Percentiles rank a stretch among this genome's conserved stretches.
Conservation (phyloP, 2,113 vertebrate genomes). For the Apodemus sylvaticus region DNA sequence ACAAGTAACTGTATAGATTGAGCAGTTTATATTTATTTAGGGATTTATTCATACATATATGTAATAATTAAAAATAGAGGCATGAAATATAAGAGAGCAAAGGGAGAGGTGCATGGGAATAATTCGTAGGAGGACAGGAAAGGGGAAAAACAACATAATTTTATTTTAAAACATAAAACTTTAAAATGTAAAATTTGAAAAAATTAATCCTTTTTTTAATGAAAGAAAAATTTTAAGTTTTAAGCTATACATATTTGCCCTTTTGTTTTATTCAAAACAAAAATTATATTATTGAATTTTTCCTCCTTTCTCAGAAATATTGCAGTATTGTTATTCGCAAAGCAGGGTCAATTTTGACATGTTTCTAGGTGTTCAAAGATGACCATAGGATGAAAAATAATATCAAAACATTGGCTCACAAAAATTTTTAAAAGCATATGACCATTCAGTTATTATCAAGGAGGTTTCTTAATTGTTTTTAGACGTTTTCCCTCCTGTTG, state of each 20-base stretch:
- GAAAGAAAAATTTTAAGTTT: background rate
- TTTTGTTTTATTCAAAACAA: background rate
- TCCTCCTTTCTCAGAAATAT: constrained; percentile 12
- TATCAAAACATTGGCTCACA: constrained; percentile 26
- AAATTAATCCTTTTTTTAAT: background rate
- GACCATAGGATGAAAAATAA: background rate
- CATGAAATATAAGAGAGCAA: background rate
- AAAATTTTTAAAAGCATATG: constrained; percentile 28
- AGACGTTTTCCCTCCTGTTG: background rate
- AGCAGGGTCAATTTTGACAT: background rate
- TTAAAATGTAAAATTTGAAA: background rate
- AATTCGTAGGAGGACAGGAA: background rate
- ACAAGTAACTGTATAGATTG: background rate
- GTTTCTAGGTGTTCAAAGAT: background rate
- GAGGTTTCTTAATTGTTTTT: background rate
- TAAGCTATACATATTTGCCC: constrained; percentile 7
- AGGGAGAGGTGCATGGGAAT: background rate
- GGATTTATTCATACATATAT: too few species aligned
- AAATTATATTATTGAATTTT: constrained; percentile 8
- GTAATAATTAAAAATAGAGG: background rate
- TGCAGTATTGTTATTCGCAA: background rate
- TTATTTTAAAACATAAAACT: background rate
- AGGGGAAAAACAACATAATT: background rate
- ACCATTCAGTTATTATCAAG: background rate
- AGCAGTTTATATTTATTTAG: background rate